These are phyloP conservation scores for Hypomesus transpacificus DNA, from an alignment of 2,113 vertebrate genomes.

Conservation along the genomic window DNA sequence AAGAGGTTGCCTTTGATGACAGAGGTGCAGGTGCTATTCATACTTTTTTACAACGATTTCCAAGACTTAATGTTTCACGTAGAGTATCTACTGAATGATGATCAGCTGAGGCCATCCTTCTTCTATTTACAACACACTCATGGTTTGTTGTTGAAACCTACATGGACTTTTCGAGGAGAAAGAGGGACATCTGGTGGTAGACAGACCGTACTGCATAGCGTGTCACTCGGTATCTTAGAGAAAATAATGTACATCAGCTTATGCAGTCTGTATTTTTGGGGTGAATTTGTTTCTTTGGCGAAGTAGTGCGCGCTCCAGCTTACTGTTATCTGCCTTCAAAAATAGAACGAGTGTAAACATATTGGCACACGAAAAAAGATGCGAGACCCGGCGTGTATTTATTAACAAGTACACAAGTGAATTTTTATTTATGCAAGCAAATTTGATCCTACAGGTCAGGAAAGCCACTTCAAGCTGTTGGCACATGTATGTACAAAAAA, in stretches of 20 bases:
- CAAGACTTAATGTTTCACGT: too few species aligned
- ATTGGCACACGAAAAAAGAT: constrained; percentile 22
- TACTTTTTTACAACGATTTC: too few species aligned
- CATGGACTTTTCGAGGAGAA: not conserved
- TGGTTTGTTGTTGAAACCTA: not conserved
- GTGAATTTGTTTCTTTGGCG: too few species aligned
- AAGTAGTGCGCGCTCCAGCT: too few species aligned
- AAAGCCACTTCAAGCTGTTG: constrained; percentile 99
- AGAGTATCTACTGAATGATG: too few species aligned
- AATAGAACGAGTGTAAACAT: not conserved
- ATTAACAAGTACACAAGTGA: constrained; percentile 96
- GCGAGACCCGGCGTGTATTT: constrained; percentile 44
- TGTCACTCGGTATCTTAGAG: not conserved
- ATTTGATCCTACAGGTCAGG: constrained; percentile 98
- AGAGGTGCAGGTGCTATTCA: too few species aligned
- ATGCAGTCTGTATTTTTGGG: too few species aligned
- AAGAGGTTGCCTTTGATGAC: too few species aligned
- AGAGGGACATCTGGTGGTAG: not conserved
- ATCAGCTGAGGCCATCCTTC: too few species aligned
- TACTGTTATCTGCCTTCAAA: too few species aligned
- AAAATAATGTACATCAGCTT: too few species aligned
- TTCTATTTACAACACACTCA: not conserved
- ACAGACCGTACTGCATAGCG: not conserved
- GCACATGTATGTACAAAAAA: constrained; percentile 96
- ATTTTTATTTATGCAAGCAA: constrained; percentile 97